Percentiles rank a stretch among this genome's conserved stretches.
Evolutionary conservation across 2,113 vertebrate species (phyloP).

Genomic region (Dicaeum eximium): DNA sequence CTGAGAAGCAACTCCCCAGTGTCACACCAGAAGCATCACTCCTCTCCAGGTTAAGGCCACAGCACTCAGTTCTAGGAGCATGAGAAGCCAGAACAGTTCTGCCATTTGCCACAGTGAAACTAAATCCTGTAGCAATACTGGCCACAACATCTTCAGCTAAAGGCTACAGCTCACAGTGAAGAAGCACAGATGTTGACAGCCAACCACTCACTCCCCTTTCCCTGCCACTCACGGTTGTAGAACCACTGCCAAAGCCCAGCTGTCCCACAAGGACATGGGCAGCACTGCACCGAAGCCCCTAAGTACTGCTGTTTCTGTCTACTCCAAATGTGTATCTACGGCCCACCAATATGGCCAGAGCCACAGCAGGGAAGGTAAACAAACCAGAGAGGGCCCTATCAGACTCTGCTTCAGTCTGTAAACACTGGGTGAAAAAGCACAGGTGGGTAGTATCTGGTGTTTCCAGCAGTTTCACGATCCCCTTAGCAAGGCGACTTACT

Average conservation of each 20-base stretch:
- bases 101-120: background rate
- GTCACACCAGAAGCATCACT: fast-evolving
- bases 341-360: background rate
- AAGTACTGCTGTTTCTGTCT: background rate
- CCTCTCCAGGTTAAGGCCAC: background rate
- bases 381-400: background rate
- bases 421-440: background rate
- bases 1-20: background rate
- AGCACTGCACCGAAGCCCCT: background rate
- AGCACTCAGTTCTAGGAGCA: background rate
- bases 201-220: fast-evolving
- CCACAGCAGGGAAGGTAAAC: background rate
- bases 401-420: background rate
- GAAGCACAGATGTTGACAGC: background rate
- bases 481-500: background rate
- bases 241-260: background rate
- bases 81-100: background rate
- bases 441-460: background rate
- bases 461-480: background rate
- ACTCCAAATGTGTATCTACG: background rate
- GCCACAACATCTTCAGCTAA: background rate
- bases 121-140: background rate
- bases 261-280: fast-evolving
- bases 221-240: background rate
- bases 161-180: background rate